phyloP scores from a whole-genome alignment of 2,797 vertebrate species.

The Bovichtus diacanthus region DNA sequence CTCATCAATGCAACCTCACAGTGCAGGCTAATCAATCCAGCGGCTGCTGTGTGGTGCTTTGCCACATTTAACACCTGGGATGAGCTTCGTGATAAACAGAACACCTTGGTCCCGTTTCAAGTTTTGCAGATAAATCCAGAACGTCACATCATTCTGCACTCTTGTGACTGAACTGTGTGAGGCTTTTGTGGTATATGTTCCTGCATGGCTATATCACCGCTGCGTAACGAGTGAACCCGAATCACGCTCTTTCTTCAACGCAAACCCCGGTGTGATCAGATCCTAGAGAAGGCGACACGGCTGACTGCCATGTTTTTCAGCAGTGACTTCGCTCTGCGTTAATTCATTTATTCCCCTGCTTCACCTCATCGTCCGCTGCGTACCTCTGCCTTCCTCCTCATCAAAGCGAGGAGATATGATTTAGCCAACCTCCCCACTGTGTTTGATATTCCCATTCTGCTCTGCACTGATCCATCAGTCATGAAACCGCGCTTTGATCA shows the following conservation, averaged over 20 bases:
- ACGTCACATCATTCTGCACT: background rate
- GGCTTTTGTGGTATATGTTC: slow-evolving; percentile 1
- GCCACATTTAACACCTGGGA: slow-evolving; percentile 37
- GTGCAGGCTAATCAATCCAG: slow-evolving; percentile 45
- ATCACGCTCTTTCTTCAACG: slow-evolving; percentile 12
- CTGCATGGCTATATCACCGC: slow-evolving; percentile 5
- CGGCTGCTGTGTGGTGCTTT: background rate
- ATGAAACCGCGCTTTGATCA: slow-evolving; percentile 62
- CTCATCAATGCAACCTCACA: slow-evolving; percentile 58
- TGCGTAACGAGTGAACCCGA: slow-evolving; percentile 4
- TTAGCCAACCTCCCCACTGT: slow-evolving; percentile 32
- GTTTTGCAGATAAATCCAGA: slow-evolving; percentile 19
- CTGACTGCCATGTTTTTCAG: slow-evolving; percentile 24
- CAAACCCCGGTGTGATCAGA: slow-evolving; percentile 20
- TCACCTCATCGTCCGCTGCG: slow-evolving; percentile 32
- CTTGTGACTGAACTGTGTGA: background rate
- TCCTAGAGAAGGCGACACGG: slow-evolving; percentile 4
- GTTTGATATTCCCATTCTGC: slow-evolving; percentile 57
- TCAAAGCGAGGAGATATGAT: slow-evolving; percentile 61
- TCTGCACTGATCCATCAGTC: slow-evolving; percentile 53
- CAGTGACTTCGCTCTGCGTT: slow-evolving; percentile 40
- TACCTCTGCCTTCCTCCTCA: slow-evolving; percentile 33
- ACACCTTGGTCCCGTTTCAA: slow-evolving; percentile 24
- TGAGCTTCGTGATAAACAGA: slow-evolving; percentile 10
- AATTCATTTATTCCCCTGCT: slow-evolving; percentile 47